phyloP scores from a whole-genome alignment of 1,140 invertebrate genomes.

The Yoshiicerus persimilis region DNA sequence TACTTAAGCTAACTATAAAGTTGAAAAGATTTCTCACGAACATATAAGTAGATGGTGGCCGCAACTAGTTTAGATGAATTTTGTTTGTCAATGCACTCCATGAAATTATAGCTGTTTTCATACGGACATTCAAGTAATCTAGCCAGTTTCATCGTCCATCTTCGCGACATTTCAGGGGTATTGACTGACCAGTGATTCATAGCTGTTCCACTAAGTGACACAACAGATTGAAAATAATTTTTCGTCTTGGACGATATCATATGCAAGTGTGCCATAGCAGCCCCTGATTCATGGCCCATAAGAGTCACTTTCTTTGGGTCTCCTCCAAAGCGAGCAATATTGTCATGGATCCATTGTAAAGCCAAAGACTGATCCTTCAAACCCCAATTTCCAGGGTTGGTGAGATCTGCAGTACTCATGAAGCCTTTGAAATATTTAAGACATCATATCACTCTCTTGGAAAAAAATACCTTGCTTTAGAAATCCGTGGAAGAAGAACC shows the following conservation, averaged over 20 bases:
- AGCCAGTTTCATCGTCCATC: slow-evolving; percentile 25
- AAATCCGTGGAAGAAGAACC: no score
- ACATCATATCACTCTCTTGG: neutral
- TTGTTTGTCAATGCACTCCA: slow-evolving; percentile 2
- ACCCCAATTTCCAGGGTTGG: slow-evolving; percentile 12
- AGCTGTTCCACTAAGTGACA: slow-evolving; percentile 12
- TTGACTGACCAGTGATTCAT: slow-evolving; percentile 38
- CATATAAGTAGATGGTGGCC: slow-evolving; percentile 22
- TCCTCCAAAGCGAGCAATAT: slow-evolving; percentile 4
- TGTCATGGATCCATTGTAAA: slow-evolving; percentile 21
- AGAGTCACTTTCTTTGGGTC: neutral
- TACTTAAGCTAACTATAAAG: no score
- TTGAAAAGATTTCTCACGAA: neutral
- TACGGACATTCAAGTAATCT: slow-evolving; percentile 19
- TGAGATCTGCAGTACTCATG: neutral
- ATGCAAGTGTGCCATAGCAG: neutral
- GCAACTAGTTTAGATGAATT: slow-evolving; percentile 23
- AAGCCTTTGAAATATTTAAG: neutral
- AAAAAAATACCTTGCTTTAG: no score
- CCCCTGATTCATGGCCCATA: neutral
- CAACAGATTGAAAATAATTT: neutral
- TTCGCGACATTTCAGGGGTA: neutral
- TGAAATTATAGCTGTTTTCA: neutral
- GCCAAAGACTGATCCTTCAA: slow-evolving; percentile 25
- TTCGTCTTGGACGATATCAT: neutral